These are phyloP conservation scores for Hyperopisus bebe DNA, from an alignment of 2,113 vertebrate genomes.

Conservation along the genomic window DNA sequence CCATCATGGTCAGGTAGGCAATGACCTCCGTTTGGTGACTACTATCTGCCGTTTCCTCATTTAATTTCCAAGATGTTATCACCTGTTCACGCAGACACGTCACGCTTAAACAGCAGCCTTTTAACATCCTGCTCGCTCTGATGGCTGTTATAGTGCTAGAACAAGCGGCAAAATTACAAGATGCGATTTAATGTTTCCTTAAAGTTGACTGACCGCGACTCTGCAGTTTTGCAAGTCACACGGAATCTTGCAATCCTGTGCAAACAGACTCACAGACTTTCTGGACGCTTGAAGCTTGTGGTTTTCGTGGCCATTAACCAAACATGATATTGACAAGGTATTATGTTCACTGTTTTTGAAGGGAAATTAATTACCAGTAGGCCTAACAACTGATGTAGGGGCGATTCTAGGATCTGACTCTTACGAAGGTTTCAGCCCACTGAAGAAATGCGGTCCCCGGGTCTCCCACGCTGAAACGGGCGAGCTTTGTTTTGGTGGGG, in stretches of 20 bases:
- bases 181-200: neutral
- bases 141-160: neutral
- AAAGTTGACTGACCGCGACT: neutral
- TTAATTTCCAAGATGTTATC: slow-evolving; percentile 49
- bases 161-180: neutral
- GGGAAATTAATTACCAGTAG: neutral
- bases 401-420: neutral
- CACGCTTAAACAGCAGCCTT: slow-evolving; percentile 53
- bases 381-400: neutral
- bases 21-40: slow-evolving; percentile 46
- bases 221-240: neutral
- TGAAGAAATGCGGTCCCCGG: neutral
- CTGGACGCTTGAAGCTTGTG: slow-evolving; percentile 34
- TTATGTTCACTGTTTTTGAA: neutral
- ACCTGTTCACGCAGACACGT: slow-evolving; percentile 57
- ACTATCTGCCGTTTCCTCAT: slow-evolving; percentile 46
- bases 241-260: slow-evolving; percentile 15
- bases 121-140: slow-evolving; percentile 42
- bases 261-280: slow-evolving; percentile 32
- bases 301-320: neutral
- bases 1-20: slow-evolving; percentile 59
- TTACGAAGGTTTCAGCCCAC: neutral
- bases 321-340: neutral
- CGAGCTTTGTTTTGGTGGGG: neutral
- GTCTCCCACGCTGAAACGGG: neutral